Evolutionary conservation across 2,113 vertebrate genomes (phyloP), one percentile per base, ranked within the genome.

Genomic region (Tringa solitaria): DNA sequence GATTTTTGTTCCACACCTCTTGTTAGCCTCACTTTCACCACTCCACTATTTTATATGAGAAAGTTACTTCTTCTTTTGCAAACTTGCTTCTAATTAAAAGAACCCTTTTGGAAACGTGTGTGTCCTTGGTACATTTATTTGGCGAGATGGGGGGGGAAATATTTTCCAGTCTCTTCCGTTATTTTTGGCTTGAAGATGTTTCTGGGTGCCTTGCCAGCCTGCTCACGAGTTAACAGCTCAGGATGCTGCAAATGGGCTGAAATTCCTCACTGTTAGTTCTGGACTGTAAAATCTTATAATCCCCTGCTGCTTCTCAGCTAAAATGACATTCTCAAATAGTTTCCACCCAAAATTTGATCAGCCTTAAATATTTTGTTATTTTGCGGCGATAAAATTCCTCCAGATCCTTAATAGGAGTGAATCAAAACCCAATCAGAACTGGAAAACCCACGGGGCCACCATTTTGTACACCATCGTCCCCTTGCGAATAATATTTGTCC

Each of bases 21-120:
- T 92, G 94, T 96, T 91, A 79, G 93, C 84, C 96, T 96, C 96
- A 95, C 95, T 93, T 92, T 88, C 88, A 93, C 94, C 84, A 95
- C 87, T 95, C 72, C 94, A 96, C 95, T 90, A 87, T 97, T 97
- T 97, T 97, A 96, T 96, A 97, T 93, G 87, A 96, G 87, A 95
- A 96, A 95, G 93, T 96, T 96, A 97, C 61, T 94, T 96, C 96
- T 97, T 91, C 87, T 94, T 97, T 86, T 91, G 77, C 77, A 94
- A 90, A 93, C 73, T 94, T 90, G 95, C 96, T 95, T 89, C 93
- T 84, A 59, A 96, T 96, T 93, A 92, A 96, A 96, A 75, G 64
- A 91, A 82, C 87, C 43, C 22, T 96, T 97, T 95, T 96, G 50
- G 75, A 90, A 95, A 84, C 4, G 0, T 12, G 6, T 67, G 61